Evolutionary conservation across 1,140 invertebrate species (phyloP).

Genomic region (Probaryconus sp.): DNA sequence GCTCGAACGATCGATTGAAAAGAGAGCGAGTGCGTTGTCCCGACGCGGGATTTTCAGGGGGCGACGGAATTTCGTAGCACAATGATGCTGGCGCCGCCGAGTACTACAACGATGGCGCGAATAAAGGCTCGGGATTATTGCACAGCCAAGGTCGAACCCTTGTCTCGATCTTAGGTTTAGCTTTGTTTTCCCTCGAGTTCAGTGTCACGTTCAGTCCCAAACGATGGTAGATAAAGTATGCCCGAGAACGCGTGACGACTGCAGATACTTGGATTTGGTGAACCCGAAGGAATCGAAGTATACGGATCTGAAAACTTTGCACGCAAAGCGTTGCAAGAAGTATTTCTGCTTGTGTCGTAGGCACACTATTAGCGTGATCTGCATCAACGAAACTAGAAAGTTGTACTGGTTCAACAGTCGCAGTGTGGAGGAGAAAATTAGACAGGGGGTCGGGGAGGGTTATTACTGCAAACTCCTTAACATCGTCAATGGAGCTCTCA

Average conservation of each 20-base stretch:
- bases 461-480: conserved; percentile 74
- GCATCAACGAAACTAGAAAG: conserved; percentile 72
- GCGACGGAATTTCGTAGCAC: background rate
- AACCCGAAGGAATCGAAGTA: conserved; percentile 68
- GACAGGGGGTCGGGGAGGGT: conserved; percentile 70
- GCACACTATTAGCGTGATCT: conserved; percentile 76
- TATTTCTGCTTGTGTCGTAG: conserved; percentile 74
- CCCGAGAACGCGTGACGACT: conserved; percentile 60
- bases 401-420: conserved; percentile 76
- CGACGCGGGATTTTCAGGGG: background rate
- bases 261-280: conserved; percentile 71
- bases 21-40: conserved; percentile 23
- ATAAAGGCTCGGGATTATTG: conserved; percentile 26
- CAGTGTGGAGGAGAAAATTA: conserved; percentile 74
- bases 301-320: conserved; percentile 70
- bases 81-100: too few relatives aligned
- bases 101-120: conserved; percentile 14
- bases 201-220: conserved; percentile 44
- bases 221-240: conserved; percentile 77
- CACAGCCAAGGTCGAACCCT: conserved; percentile 33
- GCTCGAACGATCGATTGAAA: conserved; percentile 39
- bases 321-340: conserved; percentile 73
- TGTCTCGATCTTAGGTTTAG: conserved; percentile 28
- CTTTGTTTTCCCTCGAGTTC: conserved; percentile 7
- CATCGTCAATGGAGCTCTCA: conserved; percentile 71